Conservation (phyloP, 2,888 invertebrate genomes). For the Kuschelorhynchus macadamiae region DNA sequence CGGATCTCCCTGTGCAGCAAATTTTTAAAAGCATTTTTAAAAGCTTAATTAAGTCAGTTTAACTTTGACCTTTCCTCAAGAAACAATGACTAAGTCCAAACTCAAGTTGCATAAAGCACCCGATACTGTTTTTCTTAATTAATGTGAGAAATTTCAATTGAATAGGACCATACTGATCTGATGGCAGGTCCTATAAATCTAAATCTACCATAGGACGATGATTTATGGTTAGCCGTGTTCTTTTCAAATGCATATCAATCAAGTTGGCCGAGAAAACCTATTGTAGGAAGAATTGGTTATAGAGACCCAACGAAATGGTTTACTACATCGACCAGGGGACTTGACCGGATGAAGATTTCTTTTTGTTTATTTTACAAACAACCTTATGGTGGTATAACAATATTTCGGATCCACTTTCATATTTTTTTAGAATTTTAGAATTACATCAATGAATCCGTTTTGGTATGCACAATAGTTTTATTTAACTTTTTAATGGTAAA, state of each 20-base stretch:
- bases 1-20: no score
- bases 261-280: slow-evolving; percentile 40
- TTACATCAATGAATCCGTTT: no score
- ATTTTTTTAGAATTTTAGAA: no score
- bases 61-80: slow-evolving; percentile 9
- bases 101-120: slow-evolving; percentile 21
- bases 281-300: slow-evolving; percentile 1
- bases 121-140: slow-evolving; percentile 41
- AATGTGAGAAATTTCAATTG: slow-evolving; percentile 50
- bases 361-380: no score
- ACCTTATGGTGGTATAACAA: no score
- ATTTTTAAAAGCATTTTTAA: no score
- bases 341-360: no score
- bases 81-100: slow-evolving; percentile 17
- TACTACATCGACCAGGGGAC: background rate
- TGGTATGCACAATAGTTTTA: no score
- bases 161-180: slow-evolving; percentile 46
- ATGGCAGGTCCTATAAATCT: slow-evolving; percentile 49
- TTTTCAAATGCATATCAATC: slow-evolving; percentile 47
- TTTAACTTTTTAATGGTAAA: no score
- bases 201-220: slow-evolving; percentile 47
- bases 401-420: no score
- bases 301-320: background rate
- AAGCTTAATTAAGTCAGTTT: slow-evolving; percentile 20
- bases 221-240: slow-evolving; percentile 44